Base-by-base conservation (phyloP, 2,113 vertebrate genomes). In the Phyllostomus discolor region DNA sequence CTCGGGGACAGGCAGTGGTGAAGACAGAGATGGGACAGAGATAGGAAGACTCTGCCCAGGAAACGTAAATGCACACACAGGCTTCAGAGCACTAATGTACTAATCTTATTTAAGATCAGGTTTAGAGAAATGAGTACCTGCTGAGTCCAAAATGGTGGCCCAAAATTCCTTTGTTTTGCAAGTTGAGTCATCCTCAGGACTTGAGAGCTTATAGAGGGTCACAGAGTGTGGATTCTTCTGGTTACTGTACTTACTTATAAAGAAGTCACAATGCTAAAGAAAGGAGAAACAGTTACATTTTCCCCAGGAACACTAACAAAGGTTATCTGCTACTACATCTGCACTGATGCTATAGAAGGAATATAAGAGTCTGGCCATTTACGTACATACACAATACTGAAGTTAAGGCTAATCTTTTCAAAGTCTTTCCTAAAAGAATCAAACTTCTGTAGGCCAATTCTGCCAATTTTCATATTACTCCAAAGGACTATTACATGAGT, bases 181-280 rank as follows among this genome's bases (percentile, higher is more conserved):
- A 96, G 98, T 62, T 89, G 98, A 89, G 94, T 98, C 98, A 62
- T 98, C 98, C 59, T 98, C 98, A 10, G 98, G 87, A 76, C 98
- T 98, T 33, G 98, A 98, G n/a, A 99, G 96, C 57, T 98, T 98
- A 92, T 99, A 99, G 66, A 99, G 98, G 33, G 98, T 98, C 82
- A 99, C 99, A 84, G 98, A 98, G 90, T 99, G 99, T 0, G 99
- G 99, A 94, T 97, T 98, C 96, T 98, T 99, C 98, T 99, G 99
- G 75, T 98, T 99, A 93, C 99, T 99, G 95, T 98, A 99, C 91
- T 99, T 99, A 97, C 98, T 99, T 97, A 99, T 98, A 88, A 99
- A 99, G 98, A 99, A 98, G 97, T 99, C 99, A 96, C 98, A 99
- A 46, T 99, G 97, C 99, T 99, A 93, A 38, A 97, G 48, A 70